These are phyloP conservation scores for Oncorhynchus clarkii DNA, from an alignment of 2,113 vertebrate genomes.

Conservation along the genomic window DNA sequence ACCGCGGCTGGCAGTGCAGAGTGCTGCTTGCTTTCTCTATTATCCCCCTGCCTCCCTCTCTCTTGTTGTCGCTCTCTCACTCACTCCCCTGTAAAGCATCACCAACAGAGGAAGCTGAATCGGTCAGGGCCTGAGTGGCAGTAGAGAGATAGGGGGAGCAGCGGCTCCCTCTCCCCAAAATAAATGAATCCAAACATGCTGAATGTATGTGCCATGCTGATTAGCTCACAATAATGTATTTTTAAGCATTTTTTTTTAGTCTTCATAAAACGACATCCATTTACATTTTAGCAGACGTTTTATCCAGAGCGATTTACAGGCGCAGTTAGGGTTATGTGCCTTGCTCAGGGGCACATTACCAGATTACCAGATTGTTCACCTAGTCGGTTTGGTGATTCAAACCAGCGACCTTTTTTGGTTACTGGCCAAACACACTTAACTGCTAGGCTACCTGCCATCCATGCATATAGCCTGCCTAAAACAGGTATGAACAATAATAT, in stretches of 20 bases:
- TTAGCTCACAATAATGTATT: no score
- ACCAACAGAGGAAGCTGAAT: slow-evolving; percentile 54
- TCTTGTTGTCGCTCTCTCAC: slow-evolving; percentile 14
- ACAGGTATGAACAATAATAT: no score
- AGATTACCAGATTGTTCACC: no score
- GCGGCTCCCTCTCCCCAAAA: slow-evolving; percentile 11
- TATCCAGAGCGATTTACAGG: background rate
- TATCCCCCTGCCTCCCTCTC: slow-evolving; percentile 27
- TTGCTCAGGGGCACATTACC: no score
- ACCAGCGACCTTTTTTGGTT: no score
- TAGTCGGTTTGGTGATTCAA: no score
- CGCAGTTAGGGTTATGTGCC: no score
- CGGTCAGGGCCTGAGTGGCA: slow-evolving; percentile 34
- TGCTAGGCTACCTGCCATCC: background rate
- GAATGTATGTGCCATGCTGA: no score
- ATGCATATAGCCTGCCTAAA: slow-evolving; percentile 1
- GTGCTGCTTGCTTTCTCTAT: slow-evolving; percentile 25
- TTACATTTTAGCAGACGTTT: background rate
- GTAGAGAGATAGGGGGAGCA: background rate
- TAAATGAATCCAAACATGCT: slow-evolving; percentile 3
- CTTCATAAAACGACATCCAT: no score
- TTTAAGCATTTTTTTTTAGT: no score
- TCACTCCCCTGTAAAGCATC: background rate
- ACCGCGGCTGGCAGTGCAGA: slow-evolving; percentile 46
- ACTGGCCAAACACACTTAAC: no score